Evolutionary conservation across 2,113 vertebrate species (phyloP), one percentile per base, ranked within the genome.

Genomic region (Onychorhynchus coronatus): DNA sequence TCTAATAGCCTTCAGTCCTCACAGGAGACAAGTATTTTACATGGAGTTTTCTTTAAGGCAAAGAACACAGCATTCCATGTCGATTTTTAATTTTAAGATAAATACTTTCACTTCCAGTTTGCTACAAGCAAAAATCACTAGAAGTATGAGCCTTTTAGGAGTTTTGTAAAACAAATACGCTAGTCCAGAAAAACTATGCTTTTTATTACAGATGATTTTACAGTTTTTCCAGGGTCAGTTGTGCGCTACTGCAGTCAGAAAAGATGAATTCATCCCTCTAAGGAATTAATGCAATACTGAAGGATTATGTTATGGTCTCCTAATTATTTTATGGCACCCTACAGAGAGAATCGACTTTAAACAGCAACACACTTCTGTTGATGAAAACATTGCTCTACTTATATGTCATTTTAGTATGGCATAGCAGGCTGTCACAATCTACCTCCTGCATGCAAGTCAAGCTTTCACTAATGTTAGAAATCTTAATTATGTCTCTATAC

Each of bases 301-400:
- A 90, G 28, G 86, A 94, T 88, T 91, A 59, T 55, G 39, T 84
- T 92, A 92, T 33, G 30, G 55, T 80, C 85, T 84, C 53, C 52
- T 95, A 92, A 97, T 95, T 93, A 91, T 70, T 91, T 96, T 75
- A 91, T 59, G 67, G 88, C 87, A 91, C 89, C 78, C 90, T 77
- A 74, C 30, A 65, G 73, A 86, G 74, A 85, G 27, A 87, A 94
- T 70, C 70, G 81, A 50, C 81, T 91, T 81, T 41, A 79, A 91
- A 86, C 65, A 91, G 49, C 50, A 88, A 83, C 74, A 73, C n/a
- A 31, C 56, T 89, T 84, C 50, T 85, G 41, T 52, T 82, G 55
- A 92, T 75, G 62, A 94, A 96, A 97, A 90, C 63, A 77, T 24
- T 30, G 42, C 67, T 79, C 62, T 50, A 56, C 58, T 96, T 88